Conservation (phyloP, 2,888 invertebrate species). For the Pammene fasciana region DNA sequence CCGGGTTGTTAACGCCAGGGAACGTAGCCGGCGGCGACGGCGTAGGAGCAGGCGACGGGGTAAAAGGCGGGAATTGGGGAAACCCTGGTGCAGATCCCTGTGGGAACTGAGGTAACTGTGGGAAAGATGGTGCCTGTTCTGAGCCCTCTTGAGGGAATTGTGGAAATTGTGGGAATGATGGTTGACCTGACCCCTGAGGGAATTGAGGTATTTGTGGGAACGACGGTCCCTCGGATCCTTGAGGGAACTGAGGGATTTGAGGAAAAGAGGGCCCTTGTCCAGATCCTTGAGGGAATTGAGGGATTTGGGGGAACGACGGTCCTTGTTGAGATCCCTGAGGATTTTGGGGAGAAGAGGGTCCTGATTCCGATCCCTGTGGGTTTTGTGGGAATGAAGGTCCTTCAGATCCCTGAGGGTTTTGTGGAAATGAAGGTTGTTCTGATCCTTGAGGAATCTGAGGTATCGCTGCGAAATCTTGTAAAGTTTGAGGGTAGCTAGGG, state of each 20-base stretch:
- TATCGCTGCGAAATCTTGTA: conserved; percentile 47
- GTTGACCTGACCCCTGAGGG: conserved; percentile 31
- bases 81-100: conserved; percentile 34
- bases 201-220: conserved; percentile 53
- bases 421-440: conserved; percentile 33
- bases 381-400: conserved; percentile 47
- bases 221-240: conserved; percentile 36
- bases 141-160: conserved; percentile 32
- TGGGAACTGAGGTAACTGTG: conserved; percentile 20
- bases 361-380: conserved; percentile 44
- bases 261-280: conserved; percentile 42
- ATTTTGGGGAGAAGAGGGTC: conserved; percentile 47
- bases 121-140: conserved; percentile 23
- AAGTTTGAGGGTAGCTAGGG: conserved; percentile 46
- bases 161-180: conserved; percentile 46
- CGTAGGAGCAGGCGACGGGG: conserved; percentile 51
- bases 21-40: conserved; percentile 59
- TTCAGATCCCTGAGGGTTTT: conserved; percentile 45
- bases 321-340: conserved; percentile 38
- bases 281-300: conserved; percentile 46
- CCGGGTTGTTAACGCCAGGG: conserved; percentile 57
- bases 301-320: conserved; percentile 39
- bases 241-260: conserved; percentile 47
- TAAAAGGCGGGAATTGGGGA: conserved; percentile 52
- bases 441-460: conserved; percentile 47